Evolutionary conservation across 2,888 invertebrate species (phyloP).

Genomic region (Hoplodrina blanda): DNA sequence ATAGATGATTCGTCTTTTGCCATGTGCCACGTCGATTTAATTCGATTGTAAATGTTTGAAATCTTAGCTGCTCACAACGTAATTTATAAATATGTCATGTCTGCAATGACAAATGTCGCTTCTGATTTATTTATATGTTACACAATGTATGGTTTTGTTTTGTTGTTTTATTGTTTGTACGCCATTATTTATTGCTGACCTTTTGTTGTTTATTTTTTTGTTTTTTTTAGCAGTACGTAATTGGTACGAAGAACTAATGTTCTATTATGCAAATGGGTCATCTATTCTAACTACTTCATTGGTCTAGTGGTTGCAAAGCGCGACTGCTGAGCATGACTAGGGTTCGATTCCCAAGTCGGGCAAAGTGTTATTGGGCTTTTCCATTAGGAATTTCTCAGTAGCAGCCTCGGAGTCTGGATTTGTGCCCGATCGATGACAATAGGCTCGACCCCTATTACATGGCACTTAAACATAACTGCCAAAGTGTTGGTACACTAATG

Average conservation of each 20-base stretch:
- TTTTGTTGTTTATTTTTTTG: slow-evolving; percentile 36
- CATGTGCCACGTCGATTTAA: slow-evolving; percentile 75
- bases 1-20: slow-evolving; percentile 78
- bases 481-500: too few species aligned
- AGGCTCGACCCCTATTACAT: too few species aligned
- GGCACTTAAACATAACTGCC: too few species aligned
- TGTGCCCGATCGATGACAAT: too few species aligned
- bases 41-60: slow-evolving; percentile 77
- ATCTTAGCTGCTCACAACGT: slow-evolving; percentile 65
- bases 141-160: slow-evolving; percentile 46
- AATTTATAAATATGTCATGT: slow-evolving; percentile 62
- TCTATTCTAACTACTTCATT: background rate
- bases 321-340: too few species aligned
- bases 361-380: too few species aligned
- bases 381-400: too few species aligned
- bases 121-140: slow-evolving; percentile 55
- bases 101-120: slow-evolving; percentile 56
- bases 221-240: slow-evolving; percentile 22
- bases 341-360: too few species aligned
- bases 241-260: slow-evolving; percentile 26
- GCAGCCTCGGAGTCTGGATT: too few species aligned
- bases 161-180: slow-evolving; percentile 48
- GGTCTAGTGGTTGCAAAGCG: too few species aligned
- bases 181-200: slow-evolving; percentile 51
- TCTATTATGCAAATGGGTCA: slow-evolving; percentile 5